Base-by-base conservation (phyloP, 2,888 invertebrate species). In the Spilosoma lubricipeda region DNA sequence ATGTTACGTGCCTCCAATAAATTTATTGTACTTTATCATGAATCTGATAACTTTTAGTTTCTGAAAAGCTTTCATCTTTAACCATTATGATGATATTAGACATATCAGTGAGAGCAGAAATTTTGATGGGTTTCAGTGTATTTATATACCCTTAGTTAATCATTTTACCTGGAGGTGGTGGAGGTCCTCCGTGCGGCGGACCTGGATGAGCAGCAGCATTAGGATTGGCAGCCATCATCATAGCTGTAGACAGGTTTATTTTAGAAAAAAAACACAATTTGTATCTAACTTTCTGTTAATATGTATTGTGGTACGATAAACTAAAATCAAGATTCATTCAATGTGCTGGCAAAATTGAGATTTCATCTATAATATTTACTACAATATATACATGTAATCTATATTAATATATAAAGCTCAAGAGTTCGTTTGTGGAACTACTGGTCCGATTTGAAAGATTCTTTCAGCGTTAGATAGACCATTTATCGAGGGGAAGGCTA, bases 191-290 rank as follows among this genome's bases (percentile, higher is more conserved):
- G 70, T 91, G 93, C 0, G 90, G 88, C 0, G 91, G 85, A 42
- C 86, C 86, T 63, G 90, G 89, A 74, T 89, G 93, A 0, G 90
- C 87, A 0, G 91, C 90, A 4, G 89, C 91, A 77, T 87, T 90
- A 13, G 92, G 91, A 76, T 92, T 92, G 2, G 90, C 92, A 2
- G 90, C 91, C 91, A 93, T 95, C 96, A 92, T 96, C 96, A 92
- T 96, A 0, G 93, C 95, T 95, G 88, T 3, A 67, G 68, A 70
- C 39, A 23, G 27, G 42, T 59, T 23, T 11, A 52, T 13, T 23
- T 23, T 4, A 42, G 20, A 27, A n/a, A 42, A 18, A 39, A 23
- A n/a, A 36, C n/a, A n/a, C n/a, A n/a, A n/a, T n/a, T n/a, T n/a
- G 52, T 52, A 20, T 7, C 45, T 20, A 20, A 5, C 5, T 48